These are phyloP conservation scores for Dunckerocampus dactyliophorus DNA, from an alignment of 2,113 vertebrate genomes.

Conservation along the genomic window DNA sequence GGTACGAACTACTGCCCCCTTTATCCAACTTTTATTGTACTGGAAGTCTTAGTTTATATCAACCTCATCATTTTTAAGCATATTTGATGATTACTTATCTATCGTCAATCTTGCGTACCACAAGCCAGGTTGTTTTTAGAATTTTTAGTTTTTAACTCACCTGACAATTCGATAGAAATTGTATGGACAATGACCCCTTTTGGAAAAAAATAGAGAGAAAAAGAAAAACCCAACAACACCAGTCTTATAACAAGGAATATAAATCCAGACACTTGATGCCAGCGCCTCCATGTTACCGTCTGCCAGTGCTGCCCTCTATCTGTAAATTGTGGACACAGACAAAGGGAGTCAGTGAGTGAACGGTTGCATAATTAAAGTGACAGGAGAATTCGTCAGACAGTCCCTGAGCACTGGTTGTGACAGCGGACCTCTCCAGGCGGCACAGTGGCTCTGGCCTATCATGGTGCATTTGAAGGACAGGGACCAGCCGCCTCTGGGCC, in stretches of 20 bases:
- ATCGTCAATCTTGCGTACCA: too few species aligned
- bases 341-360: constrained; percentile 31
- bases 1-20: too few species aligned
- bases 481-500: constrained; percentile 39
- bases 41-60: too few species aligned
- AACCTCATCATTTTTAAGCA: too few species aligned
- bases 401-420: constrained; percentile 33
- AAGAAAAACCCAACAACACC: neutral
- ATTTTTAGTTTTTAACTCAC: too few species aligned
- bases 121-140: too few species aligned
- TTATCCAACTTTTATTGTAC: too few species aligned
- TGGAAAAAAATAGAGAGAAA: too few species aligned
- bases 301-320: constrained; percentile 3
- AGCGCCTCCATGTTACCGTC: neutral
- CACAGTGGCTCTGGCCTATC: constrained; percentile 17
- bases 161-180: too few species aligned
- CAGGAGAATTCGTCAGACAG: constrained; percentile 29
- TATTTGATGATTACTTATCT: too few species aligned
- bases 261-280: neutral
- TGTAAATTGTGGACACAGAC: constrained; percentile 5
- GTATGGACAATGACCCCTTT: too few species aligned
- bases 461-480: constrained; percentile 43
- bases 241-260: too few species aligned
- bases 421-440: constrained; percentile 31
- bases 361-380: constrained; percentile 53